A percentile compares a stretch with the other conserved stretches of the same genome.
Evolutionary conservation across 2,888 invertebrate species (phyloP).

Genomic region (Lacanobia wlatinum): DNA sequence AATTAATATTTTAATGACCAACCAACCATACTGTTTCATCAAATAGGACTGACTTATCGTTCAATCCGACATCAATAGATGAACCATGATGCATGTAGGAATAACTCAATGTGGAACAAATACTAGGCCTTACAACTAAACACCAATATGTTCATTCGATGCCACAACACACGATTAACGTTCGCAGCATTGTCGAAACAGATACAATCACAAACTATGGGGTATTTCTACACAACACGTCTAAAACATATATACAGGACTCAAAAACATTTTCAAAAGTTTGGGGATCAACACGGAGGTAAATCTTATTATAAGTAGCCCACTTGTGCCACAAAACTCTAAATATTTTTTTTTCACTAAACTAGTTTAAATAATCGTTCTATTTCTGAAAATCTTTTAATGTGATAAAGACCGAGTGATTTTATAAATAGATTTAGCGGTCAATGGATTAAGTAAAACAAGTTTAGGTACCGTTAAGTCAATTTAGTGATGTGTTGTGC

Average conservation of each 20-base stretch:
- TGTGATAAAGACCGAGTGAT: background rate
- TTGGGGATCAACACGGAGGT: background rate
- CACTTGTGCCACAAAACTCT: background rate
- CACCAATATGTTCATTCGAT: conserved; percentile 75
- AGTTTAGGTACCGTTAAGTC: background rate
- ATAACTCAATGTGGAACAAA: conserved; percentile 69
- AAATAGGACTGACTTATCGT: background rate
- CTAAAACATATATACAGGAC: conserved; percentile 47
- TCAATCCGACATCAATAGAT: background rate
- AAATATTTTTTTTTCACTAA: background rate
- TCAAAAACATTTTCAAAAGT: conserved; percentile 26
- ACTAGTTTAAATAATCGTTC: background rate
- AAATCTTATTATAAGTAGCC: conserved; percentile 14
- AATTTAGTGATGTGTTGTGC: background rate
- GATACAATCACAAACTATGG: conserved; percentile 38
- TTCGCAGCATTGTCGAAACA: conserved; percentile 61
- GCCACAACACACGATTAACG: conserved; percentile 66
- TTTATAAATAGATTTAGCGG: background rate
- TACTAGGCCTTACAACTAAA: conserved; percentile 78
- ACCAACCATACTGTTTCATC: background rate
- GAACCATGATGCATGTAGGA: background rate
- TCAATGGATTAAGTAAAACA: background rate
- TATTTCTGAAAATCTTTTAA: background rate
- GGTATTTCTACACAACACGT: conserved; percentile 38
- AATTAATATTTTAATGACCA: too few relatives aligned